These are phyloP conservation scores for Pluvianellus socialis DNA, from an alignment of 2,113 vertebrate species.

Conservation along the genomic window DNA sequence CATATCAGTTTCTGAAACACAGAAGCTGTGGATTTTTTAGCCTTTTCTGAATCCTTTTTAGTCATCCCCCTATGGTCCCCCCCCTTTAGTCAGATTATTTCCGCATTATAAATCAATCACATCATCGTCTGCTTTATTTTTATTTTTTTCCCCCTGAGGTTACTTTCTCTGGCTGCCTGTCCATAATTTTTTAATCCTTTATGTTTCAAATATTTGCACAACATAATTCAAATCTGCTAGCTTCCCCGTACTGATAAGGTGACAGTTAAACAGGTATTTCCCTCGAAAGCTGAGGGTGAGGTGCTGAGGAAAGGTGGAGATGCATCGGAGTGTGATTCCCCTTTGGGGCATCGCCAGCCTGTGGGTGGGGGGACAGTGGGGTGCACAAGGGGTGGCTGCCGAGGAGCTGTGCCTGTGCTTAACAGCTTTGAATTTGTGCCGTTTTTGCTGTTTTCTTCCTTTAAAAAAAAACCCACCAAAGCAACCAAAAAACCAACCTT, in stretches of 20 bases:
- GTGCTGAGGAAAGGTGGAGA: fast-evolving
- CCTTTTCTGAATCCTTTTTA: neutral
- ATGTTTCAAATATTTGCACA: neutral
- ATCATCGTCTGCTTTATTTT: neutral
- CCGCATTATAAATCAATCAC: neutral
- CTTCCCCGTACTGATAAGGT: neutral
- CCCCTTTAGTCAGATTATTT: neutral
- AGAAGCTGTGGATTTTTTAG: neutral
- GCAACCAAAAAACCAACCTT: no score
- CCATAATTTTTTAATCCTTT: neutral
- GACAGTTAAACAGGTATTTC: neutral
- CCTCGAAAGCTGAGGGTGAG: neutral
- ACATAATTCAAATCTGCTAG: neutral
- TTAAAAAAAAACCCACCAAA: no score
- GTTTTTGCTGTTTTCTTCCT: neutral
- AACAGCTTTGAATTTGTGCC: neutral
- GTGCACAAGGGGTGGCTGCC: neutral
- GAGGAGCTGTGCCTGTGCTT: neutral
- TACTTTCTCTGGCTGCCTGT: neutral
- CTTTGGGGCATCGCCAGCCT: fast-evolving
- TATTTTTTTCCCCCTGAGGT: neutral
- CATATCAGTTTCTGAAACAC: neutral
- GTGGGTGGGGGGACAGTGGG: fast-evolving
- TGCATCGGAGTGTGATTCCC: fast-evolving
- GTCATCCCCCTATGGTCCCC: no score